Evolutionary conservation across 2,888 invertebrate species (phyloP), one percentile per base, ranked within the genome.

Genomic region (Diarsia brunnea): DNA sequence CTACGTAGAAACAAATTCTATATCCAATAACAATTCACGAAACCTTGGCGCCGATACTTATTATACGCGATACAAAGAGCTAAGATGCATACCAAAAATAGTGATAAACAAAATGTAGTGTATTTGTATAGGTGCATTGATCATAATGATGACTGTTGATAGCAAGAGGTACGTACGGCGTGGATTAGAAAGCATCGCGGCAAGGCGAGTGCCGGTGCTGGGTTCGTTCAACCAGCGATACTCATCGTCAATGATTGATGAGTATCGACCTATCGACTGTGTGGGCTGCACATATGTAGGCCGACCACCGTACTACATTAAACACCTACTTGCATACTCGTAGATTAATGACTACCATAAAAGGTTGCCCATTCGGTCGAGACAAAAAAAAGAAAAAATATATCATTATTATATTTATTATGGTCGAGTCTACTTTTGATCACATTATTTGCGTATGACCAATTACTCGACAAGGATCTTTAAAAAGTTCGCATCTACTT

Each of bases 231-330:
- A 92, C 90, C 89, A 91, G 87, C 86, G 81, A 85, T 88, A 90
- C 89, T 92, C 91, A 91, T 92, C 85, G 91, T 89, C 90, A 92
- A 93, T 95, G 94, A 95, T 94, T 92, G 94, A 95, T 93, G 92
- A 91, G 89, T 90, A 78, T 81, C 91, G 91, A 90, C 81, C 84
- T 83, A 93, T 93, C 90, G 91, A 90, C 82, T 87, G 94, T 92
- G 95, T 95, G 93, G 95, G 95, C 87, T 88, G 92, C 87, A 88
- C 91, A 92, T 69, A 79, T 91, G 92, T 92, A 90, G 91, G 90
- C 90, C 89, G 92, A 90, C 89, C 90, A 90, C 90, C 87, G 90
- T 90, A 91, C 94, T 92, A 93, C 92, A 91, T 93, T 87, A 89
- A 87, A 93, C 94, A 93, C 93, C 94, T 92, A 93, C 93, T 82